Evolutionary conservation across 2,797 vertebrate species (phyloP).

Genomic region (Lagodon rhomboides): DNA sequence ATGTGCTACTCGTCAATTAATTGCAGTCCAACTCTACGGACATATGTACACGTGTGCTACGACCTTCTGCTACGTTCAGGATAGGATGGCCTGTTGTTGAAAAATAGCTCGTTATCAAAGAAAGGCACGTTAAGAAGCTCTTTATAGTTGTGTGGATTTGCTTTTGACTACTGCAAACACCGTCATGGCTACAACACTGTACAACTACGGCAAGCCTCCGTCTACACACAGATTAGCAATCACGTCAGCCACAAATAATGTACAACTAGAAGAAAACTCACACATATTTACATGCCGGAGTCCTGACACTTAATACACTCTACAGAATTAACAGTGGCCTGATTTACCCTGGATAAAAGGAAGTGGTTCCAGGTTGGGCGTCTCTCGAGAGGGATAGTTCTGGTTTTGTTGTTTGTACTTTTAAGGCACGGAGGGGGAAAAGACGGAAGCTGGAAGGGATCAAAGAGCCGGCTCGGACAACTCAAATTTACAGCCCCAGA

Average conservation of each 20-base stretch:
- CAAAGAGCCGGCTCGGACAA: constrained; percentile 4
- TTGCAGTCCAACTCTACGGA: constrained; percentile 62
- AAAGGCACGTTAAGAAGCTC: constrained; percentile 80
- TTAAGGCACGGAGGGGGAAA: constrained; percentile 57
- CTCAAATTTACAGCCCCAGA: constrained; percentile 6
- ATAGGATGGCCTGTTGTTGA: constrained; percentile 33
- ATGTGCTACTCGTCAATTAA: constrained; percentile 29
- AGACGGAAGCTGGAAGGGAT: constrained; percentile 1
- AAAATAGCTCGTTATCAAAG: constrained; percentile 55
- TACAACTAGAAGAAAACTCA: constrained; percentile 63
- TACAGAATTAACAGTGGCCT: constrained; percentile 39
- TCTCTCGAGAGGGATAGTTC: not conserved
- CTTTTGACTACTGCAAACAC: constrained; percentile 48
- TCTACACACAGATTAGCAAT: constrained; percentile 68
- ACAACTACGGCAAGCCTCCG: constrained; percentile 66
- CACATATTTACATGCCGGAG: constrained; percentile 73
- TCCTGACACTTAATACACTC: constrained; percentile 43
- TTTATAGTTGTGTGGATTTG: constrained; percentile 45
- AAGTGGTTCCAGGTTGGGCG: constrained; percentile 3
- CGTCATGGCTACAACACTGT: constrained; percentile 59
- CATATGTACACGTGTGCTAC: constrained; percentile 51
- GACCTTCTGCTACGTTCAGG: constrained; percentile 37
- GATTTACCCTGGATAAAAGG: constrained; percentile 31
- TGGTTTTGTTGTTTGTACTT: constrained; percentile 28
- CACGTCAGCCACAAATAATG: constrained; percentile 64